Percentiles rank a stretch among this genome's conserved stretches.
Conservation (phyloP, 2,113 vertebrate species). For the Sinocyclocheilus maitianheensis region DNA sequence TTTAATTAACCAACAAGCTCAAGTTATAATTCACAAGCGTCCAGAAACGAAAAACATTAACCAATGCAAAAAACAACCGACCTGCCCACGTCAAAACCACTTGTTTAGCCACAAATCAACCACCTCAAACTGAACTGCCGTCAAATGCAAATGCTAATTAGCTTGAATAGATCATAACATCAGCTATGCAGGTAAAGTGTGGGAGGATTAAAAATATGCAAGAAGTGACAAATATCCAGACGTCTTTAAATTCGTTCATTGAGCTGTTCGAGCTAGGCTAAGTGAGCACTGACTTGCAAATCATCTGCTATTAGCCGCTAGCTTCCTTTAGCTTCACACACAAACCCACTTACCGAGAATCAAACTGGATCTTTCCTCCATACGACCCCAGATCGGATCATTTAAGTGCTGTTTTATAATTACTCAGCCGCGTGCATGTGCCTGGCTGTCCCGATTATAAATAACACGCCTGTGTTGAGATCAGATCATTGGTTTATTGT, state of each 20-base stretch:
- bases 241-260: not conserved
- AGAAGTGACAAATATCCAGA: constrained; percentile 18
- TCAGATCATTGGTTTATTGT: constrained; percentile 61
- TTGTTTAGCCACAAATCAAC: constrained; percentile 39
- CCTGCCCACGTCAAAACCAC: constrained; percentile 42
- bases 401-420: constrained; percentile 28
- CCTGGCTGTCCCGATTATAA: constrained; percentile 30
- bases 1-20: not conserved
- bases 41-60: not conserved
- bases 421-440: constrained; percentile 11
- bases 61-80: constrained; percentile 33
- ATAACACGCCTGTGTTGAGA: constrained; percentile 33
- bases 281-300: constrained; percentile 40
- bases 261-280: constrained; percentile 44
- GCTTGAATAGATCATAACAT: not conserved
- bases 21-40: not conserved
- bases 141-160: constrained; percentile 26
- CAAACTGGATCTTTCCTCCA: constrained; percentile 51
- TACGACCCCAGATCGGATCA: constrained; percentile 27
- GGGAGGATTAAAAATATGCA: not conserved
- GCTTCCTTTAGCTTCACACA: constrained; percentile 43
- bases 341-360: constrained; percentile 53
- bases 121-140: constrained; percentile 16
- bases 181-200: not conserved
- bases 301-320: constrained; percentile 42